Conservation (phyloP, 2,113 vertebrate species). For the Mastomys natalensis region DNA sequence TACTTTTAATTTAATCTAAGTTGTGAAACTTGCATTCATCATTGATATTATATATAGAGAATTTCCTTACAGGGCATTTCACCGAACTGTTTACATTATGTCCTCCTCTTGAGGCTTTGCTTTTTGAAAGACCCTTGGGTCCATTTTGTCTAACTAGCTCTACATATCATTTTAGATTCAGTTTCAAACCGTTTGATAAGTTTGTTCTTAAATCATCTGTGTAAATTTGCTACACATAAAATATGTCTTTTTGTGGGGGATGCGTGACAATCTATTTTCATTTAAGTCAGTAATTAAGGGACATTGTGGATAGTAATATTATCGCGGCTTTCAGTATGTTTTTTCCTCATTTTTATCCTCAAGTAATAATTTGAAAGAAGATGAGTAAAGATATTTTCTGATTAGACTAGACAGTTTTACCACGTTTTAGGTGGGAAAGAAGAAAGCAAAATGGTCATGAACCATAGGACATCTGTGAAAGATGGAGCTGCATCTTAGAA, state of each 20-base stretch:
- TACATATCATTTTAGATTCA: constrained; percentile 42
- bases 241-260: constrained; percentile 56
- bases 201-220: constrained; percentile 65
- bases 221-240: constrained; percentile 59
- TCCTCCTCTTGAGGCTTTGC: neutral
- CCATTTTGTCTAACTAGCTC: constrained; percentile 40
- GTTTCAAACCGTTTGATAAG: constrained; percentile 49
- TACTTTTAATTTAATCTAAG: constrained; percentile 44
- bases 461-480: neutral
- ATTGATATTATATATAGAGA: neutral
- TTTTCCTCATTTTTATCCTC: constrained; percentile 50
- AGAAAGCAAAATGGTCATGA: constrained; percentile 35
- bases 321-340: constrained; percentile 45
- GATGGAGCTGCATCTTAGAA: neutral
- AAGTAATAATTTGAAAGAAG: constrained; percentile 53
- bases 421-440: neutral
- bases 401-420: too few species aligned
- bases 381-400: too few species aligned
- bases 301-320: constrained; percentile 40
- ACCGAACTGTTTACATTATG: neutral
- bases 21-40: constrained; percentile 6
- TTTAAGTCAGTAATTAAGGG: constrained; percentile 70
- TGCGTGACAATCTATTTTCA: constrained; percentile 59
- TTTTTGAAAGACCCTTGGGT: constrained; percentile 26
- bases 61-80: neutral